Percentiles rank a stretch among this genome's conserved stretches.
Conservation (phyloP, 2,113 vertebrate genomes). For the Vidua macroura region DNA sequence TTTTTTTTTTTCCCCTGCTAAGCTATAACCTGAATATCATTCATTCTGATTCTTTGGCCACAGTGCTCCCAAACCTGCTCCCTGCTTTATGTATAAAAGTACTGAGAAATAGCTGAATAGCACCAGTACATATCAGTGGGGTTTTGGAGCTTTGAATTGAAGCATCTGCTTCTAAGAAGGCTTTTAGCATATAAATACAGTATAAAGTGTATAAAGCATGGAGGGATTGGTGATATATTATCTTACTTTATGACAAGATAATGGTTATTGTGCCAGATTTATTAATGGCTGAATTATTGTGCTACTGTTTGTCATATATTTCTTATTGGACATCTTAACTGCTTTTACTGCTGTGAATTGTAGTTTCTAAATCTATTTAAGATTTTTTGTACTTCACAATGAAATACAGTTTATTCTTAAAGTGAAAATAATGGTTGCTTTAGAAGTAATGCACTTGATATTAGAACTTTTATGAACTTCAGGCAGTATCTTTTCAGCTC, state of each 20-base stretch:
- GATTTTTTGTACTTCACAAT: not conserved
- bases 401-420: constrained; percentile 3
- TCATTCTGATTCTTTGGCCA: constrained; percentile 74
- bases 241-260: constrained; percentile 23
- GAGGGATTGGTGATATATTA: not conserved
- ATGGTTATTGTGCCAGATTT: constrained; percentile 6
- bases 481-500: not conserved
- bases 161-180: constrained; percentile 1
- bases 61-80: constrained; percentile 54
- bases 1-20: constrained; percentile 71
- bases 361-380: constrained; percentile 47
- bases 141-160: not conserved
- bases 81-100: not conserved
- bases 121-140: not conserved
- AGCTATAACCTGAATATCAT: constrained; percentile 75
- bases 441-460: not conserved
- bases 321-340: constrained; percentile 6
- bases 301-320: constrained; percentile 12
- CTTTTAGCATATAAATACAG: constrained; percentile 16
- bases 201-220: not conserved
- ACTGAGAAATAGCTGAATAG: not conserved
- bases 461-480: constrained; percentile 2
- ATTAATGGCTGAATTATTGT: constrained; percentile 32
- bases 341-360: constrained; percentile 8
- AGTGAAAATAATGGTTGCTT: constrained; percentile 9